Conservation (phyloP, 1,140 invertebrate genomes). For the Psilanteris sp. region DNA sequence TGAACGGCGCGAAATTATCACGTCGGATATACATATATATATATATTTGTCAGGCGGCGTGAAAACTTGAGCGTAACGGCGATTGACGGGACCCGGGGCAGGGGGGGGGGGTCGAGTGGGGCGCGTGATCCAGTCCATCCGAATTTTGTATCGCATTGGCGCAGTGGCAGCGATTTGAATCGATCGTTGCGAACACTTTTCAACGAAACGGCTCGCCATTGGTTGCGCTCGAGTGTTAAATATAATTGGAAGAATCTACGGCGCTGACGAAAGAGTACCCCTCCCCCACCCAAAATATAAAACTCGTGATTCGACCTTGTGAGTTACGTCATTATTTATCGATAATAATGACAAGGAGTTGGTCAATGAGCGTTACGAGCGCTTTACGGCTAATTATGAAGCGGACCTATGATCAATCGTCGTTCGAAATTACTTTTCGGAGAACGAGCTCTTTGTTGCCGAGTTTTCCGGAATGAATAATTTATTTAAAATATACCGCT, state of each 20-base stretch:
- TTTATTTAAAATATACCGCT: constrained; percentile 34
- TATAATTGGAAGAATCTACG: constrained; percentile 48
- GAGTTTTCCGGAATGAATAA: constrained; percentile 49
- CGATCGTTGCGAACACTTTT: constrained; percentile 32
- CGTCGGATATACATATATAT: too few relatives aligned
- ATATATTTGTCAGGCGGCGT: too few relatives aligned
- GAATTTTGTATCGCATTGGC: too few relatives aligned
- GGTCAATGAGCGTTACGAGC: constrained; percentile 52
- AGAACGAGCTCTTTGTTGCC: constrained; percentile 49
- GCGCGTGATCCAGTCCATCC: too few relatives aligned
- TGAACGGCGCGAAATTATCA: too few relatives aligned
- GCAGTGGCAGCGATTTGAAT: too few relatives aligned
- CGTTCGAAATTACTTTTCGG: constrained; percentile 45
- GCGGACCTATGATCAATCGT: constrained; percentile 35
- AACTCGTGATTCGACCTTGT: constrained; percentile 40
- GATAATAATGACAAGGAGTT: constrained; percentile 44
- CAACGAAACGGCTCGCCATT: constrained; percentile 37
- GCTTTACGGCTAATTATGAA: constrained; percentile 57
- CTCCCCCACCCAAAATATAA: constrained; percentile 17
- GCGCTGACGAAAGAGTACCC: constrained; percentile 49
- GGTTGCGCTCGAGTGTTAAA: constrained; percentile 39
- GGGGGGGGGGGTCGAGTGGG: too few relatives aligned
- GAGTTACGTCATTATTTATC: constrained; percentile 55
- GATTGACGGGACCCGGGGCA: too few relatives aligned
- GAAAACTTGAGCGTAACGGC: too few relatives aligned